A percentile compares a stretch with the other conserved stretches of the same genome.
phyloP scores from a whole-genome alignment of 2,797 vertebrate genomes.

The Liasis olivaceus region DNA sequence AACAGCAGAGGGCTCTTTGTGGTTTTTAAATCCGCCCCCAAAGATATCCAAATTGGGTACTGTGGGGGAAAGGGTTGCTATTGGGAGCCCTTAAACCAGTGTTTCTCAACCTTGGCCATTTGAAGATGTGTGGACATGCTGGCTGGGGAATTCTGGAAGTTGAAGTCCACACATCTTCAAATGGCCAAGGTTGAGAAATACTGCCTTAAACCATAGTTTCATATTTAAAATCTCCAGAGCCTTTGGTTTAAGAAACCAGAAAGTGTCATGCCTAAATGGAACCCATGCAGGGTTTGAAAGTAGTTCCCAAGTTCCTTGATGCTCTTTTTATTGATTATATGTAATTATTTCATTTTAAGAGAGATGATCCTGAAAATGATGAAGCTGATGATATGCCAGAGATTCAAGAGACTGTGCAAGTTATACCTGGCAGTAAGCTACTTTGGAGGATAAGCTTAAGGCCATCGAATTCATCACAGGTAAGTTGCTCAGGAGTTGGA shows the following conservation, averaged over 20 bases:
- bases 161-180: neutral
- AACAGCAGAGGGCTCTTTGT: neutral
- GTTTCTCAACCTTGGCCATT: neutral
- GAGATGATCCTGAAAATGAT: constrained; percentile 82
- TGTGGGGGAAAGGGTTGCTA: neutral
- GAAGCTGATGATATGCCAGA: constrained; percentile 91
- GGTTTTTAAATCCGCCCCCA: neutral
- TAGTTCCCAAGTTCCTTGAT: neutral
- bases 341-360: constrained; percentile 59
- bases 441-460: constrained; percentile 93
- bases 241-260: neutral
- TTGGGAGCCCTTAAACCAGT: neutral
- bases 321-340: neutral
- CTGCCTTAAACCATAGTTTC: too few relatives aligned
- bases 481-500: constrained; percentile 54
- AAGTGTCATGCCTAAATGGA: neutral
- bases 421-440: constrained; percentile 91
- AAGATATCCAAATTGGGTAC: neutral
- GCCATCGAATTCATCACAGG: constrained; percentile 87
- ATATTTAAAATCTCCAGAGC: neutral
- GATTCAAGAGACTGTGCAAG: constrained; percentile 89
- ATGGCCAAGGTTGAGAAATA: neutral
- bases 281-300: neutral
- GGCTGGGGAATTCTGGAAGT: neutral
- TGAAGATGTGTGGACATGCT: neutral